Evolutionary conservation across 2,888 invertebrate genomes (phyloP), one percentile per base, ranked within the genome.

Genomic region (Strigamia crassipes): DNA sequence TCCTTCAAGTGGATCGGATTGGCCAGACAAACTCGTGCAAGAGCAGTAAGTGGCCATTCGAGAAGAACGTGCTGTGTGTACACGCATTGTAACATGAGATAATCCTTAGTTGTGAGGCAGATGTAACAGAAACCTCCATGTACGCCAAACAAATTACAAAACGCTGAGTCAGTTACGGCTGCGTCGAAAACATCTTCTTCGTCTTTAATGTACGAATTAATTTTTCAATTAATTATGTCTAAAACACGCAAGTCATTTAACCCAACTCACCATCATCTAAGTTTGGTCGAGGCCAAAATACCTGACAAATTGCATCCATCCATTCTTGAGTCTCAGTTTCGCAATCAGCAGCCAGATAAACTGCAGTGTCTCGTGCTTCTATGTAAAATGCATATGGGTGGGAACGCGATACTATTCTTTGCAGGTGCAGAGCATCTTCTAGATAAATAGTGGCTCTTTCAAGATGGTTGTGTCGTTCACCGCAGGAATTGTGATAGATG

Each of bases 361-460:
- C 87, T 23, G 81, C 42, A 15, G 81, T 80, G 23, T 83, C 82
- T 1, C 82, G 82, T 0, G 83, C 83, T 31, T 83, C 82, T 83
- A 93, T 90, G 3, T 92, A 93, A 86, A 93, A 93, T 13, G 93
- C 92, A 86, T 91, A 91, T 42, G 91, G 91, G 84, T 92, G 91
- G 3, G 92, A 91, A 18, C 81, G 66, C 6, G 81, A 81, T 31
- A 41, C 41, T 15, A 73, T 41, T 81, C 81, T 81, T 41, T 81
- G 81, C 42, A 81, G 27, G 15, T 81, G 46, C 9, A 66, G 27
- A 46, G 83, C 82, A 51, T 51, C 77, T 80, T 83, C 82, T 6
- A 83, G 51, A 77, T 83, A 83, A 78, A 83, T 83, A 2, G 83
- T 83, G 10, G 82, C 46, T 41, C 83, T 34, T 66, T 83, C 83